phyloP scores from a whole-genome alignment of 2,113 vertebrate species.

The Pseudopodoces humilis region DNA sequence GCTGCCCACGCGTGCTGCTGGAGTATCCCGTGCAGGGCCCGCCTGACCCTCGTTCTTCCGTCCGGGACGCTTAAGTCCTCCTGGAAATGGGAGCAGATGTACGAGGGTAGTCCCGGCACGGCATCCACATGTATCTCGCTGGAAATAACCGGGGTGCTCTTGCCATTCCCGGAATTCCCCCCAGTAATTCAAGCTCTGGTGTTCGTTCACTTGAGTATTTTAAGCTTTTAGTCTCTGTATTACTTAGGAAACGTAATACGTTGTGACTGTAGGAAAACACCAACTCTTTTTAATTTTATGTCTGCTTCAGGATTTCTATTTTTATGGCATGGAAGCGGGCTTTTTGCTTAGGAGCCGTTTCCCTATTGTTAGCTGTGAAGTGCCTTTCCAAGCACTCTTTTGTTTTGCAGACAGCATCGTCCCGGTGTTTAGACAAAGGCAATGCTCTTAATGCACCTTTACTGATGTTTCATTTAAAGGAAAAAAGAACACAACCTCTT shows the following conservation, averaged over 20 bases:
- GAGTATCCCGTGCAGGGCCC: background rate
- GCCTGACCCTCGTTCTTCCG: background rate
- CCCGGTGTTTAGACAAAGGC: background rate
- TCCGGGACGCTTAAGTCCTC: background rate
- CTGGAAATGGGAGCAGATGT: background rate
- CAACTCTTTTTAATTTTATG: background rate
- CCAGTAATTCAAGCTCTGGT: background rate
- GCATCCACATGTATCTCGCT: background rate
- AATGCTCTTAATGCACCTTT: background rate
- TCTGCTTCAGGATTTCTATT: background rate
- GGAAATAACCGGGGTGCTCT: background rate
- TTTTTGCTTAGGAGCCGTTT: background rate
- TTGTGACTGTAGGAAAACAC: background rate
- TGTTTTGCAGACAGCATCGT: background rate
- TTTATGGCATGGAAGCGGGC: background rate
- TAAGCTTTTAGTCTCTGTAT: background rate
- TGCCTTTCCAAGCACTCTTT: background rate
- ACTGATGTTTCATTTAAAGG: background rate
- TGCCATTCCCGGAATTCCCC: background rate
- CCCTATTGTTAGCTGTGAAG: background rate
- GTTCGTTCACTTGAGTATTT: background rate
- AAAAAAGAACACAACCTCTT: background rate
- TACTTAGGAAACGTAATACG: rapidly evolving
- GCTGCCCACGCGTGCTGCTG: background rate
- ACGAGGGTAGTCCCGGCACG: rapidly evolving